A percentile compares a stretch with the other conserved stretches of the same genome.
Evolutionary conservation across 1,140 invertebrate species (phyloP).

Genomic region (Pollicipes pollicipes): DNA sequence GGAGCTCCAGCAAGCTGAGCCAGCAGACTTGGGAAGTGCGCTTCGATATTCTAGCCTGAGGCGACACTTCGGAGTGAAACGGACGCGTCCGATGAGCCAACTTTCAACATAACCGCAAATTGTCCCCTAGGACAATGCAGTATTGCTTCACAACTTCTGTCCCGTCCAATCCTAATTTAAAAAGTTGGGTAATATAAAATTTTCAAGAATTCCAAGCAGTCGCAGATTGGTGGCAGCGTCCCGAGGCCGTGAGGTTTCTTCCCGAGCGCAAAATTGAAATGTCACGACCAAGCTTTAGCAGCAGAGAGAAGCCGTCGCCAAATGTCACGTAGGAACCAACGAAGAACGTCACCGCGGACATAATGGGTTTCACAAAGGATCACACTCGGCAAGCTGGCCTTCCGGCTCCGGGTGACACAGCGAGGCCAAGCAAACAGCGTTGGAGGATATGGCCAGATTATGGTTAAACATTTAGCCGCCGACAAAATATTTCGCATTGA

Average conservation of each 20-base stretch:
- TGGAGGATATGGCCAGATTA: no score
- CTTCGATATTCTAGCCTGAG: neutral
- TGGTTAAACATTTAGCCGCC: no score
- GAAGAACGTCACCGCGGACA: no score
- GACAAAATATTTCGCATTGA: no score
- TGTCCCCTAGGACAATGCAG: neutral
- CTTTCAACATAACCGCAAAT: neutral
- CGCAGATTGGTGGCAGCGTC: neutral
- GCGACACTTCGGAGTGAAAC: no score
- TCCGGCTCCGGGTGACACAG: no score
- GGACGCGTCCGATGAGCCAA: neutral
- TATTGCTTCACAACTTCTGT: neutral
- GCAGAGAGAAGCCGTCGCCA: no score
- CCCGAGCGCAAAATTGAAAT: neutral
- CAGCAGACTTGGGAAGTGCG: no score
- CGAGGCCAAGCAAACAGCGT: no score
- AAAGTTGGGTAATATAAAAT: neutral
- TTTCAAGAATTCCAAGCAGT: neutral
- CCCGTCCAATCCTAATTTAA: neutral
- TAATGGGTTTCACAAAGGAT: no score
- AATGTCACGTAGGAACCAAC: no score
- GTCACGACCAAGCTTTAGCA: neutral
- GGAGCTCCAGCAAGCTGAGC: neutral
- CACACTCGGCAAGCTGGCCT: no score
- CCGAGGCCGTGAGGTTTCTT: neutral